These are phyloP conservation scores for Parasteatoda tepidariorum DNA, from an alignment of 1,140 invertebrate species.

Conservation along the genomic window DNA sequence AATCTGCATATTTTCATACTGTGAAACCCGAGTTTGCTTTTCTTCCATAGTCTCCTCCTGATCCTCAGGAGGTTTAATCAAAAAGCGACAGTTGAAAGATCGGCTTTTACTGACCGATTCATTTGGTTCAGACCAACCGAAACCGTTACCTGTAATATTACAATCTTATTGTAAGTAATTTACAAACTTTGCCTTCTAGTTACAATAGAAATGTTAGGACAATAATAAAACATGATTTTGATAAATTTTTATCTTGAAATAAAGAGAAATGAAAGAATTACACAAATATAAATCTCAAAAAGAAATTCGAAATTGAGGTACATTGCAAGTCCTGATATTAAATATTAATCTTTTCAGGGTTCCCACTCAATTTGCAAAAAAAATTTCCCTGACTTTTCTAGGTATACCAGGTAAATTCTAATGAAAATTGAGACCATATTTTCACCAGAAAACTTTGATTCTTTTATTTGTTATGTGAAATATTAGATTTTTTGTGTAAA, in stretches of 20 bases:
- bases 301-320: no score
- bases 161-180: neutral
- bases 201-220: neutral
- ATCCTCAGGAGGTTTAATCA: constrained; percentile 84
- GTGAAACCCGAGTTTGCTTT: constrained; percentile 78
- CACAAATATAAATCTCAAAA: neutral
- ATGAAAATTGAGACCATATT: no score
- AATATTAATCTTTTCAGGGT: no score
- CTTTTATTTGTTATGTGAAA: no score
- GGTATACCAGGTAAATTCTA: no score
- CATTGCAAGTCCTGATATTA: neutral
- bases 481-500: no score
- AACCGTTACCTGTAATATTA: constrained; percentile 67
- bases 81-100: constrained; percentile 83
- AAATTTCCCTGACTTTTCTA: no score
- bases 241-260: no score
- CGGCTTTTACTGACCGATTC: constrained; percentile 72
- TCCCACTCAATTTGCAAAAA: no score
- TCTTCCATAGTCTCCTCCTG: constrained; percentile 79
- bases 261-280: no score
- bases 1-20: constrained; percentile 82
- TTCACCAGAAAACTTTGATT: no score
- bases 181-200: neutral
- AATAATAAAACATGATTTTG: neutral
- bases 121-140: constrained; percentile 66